These are phyloP conservation scores for Coranthus polyacanthus DNA, from an alignment of 2,797 vertebrate species.

Conservation along the genomic window DNA sequence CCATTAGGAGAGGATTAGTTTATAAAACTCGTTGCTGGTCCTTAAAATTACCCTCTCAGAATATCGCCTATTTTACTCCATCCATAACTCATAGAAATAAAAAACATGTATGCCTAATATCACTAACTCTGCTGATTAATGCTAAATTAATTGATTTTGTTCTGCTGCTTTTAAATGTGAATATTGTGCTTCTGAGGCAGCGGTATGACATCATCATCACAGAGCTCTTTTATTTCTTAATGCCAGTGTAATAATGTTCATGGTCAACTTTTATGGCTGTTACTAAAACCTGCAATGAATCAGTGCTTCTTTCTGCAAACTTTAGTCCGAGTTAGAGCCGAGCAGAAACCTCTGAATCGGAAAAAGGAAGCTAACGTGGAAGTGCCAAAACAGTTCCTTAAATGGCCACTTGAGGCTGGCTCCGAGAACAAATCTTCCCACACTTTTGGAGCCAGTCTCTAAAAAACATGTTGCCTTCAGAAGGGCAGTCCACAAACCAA, in stretches of 20 bases:
- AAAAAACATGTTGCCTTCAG: no score
- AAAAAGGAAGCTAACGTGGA: not conserved
- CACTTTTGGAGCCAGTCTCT: no score
- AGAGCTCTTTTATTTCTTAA: conserved; percentile 33
- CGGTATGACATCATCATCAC: conserved; percentile 51
- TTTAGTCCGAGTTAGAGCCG: conserved; percentile 36
- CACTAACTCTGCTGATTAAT: conserved; percentile 90
- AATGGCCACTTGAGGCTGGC: no score
- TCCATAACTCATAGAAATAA: conserved; percentile 87
- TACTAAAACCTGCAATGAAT: conserved; percentile 46
- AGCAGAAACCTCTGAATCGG: not conserved
- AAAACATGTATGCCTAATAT: conserved; percentile 85
- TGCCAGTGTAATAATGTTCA: conserved; percentile 36
- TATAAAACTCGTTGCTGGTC: conserved; percentile 95
- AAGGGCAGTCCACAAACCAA: no score
- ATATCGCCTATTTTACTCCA: conserved; percentile 89
- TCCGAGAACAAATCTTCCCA: no score
- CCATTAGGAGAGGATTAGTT: conserved; percentile 97
- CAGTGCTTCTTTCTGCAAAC: conserved; percentile 27
- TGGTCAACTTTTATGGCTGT: conserved; percentile 41
- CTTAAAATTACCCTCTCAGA: conserved; percentile 90
- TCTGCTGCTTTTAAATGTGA: conserved; percentile 75
- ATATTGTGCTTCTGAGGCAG: conserved; percentile 39
- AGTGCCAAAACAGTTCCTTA: no score
- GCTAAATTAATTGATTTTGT: conserved; percentile 89